Conservation (phyloP, 2,797 vertebrate genomes). For the Neopelma chrysocephalum region DNA sequence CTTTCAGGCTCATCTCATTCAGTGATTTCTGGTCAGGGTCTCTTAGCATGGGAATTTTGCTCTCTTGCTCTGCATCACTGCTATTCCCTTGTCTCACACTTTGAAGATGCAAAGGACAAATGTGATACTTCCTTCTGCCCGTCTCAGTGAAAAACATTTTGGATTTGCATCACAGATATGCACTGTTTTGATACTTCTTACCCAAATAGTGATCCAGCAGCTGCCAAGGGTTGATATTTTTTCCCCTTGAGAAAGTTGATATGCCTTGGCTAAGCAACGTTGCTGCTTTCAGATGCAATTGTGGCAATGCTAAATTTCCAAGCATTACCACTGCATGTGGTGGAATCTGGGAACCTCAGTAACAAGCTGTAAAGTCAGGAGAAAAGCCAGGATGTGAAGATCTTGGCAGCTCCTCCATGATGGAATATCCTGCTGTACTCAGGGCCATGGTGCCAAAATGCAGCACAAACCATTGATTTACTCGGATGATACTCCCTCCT, state of each 20-base stretch:
- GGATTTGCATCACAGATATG: neutral
- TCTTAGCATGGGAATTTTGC: neutral
- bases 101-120: neutral
- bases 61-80: neutral
- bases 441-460: neutral
- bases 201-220: neutral
- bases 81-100: neutral
- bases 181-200: neutral
- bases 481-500: neutral
- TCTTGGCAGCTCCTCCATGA: neutral
- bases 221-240: neutral
- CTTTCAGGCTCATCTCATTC: neutral
- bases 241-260: neutral
- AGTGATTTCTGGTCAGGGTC: neutral
- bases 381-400: neutral
- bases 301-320: neutral
- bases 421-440: constrained; percentile 21
- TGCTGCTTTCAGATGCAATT: neutral
- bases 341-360: neutral
- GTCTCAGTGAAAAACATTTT: neutral
- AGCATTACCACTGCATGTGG: neutral
- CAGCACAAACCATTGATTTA: neutral
- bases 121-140: neutral
- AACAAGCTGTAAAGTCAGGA: neutral
- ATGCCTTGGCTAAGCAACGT: neutral